Base-by-base conservation (phyloP, 1,140 invertebrate genomes). In the Drosophila lowei region DNA sequence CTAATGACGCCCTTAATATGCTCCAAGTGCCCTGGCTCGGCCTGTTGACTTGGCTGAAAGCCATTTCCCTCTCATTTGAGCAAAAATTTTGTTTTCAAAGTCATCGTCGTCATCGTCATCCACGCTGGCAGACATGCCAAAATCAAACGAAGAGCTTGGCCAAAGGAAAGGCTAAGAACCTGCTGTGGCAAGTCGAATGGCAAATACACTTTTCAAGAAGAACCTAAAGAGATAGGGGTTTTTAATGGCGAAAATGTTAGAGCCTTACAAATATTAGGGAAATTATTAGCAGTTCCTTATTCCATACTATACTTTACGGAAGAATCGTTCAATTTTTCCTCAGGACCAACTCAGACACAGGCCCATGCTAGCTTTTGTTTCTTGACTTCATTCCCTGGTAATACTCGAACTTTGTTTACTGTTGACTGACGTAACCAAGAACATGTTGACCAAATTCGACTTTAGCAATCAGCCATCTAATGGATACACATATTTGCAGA, bases 1-100 rank as follows among this genome's bases (percentile, higher is more conserved):
- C 83, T 88, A 88, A 88, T 88, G 83, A 88, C 84, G 83, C 83
- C 83, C 83, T 79, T 88, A 88, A 88, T 88, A 88, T 88, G 83
- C 83, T 88, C 58, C 70, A 81, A 83, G 81, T 77, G 81, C 74
- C 65, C 49, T 21, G 41, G 21, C 23, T 59, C 21, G 55, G 58
- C 63, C 38, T 74, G 65, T 70, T 77, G 72, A 75, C 65, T 78
- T 83, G 83, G 58, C 83, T 67, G 54, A 83, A 70, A 79, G 83
- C 78, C 84, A 88, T 83, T 88, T 83, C 57, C 78, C 71, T 57
- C 58, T 78, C 52, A 70, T 79, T 86, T 66, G 66, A 28, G 65
- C 75, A 80, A 78, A 15, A 75, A 75, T 75, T 25, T 88, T 88
- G 79, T 79, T 88, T 86, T 83, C 83, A 83, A 88, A 88, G 83